Evolutionary conservation across 2,888 invertebrate species (phyloP).

Genomic region (Lysandra coridon): DNA sequence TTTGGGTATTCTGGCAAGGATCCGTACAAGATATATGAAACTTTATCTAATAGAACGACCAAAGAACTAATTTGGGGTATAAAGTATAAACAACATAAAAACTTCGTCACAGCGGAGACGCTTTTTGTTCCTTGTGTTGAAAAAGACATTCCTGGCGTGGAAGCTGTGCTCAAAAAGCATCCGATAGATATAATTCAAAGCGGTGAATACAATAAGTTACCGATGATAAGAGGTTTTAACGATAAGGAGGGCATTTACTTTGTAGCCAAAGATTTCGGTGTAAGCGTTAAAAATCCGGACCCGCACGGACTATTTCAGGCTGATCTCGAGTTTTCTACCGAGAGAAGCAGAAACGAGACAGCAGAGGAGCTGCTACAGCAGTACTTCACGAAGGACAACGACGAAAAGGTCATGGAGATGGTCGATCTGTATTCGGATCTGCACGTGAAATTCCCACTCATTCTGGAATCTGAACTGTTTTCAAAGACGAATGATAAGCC

Average conservation of each 20-base stretch:
- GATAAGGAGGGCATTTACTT: conserved; percentile 71
- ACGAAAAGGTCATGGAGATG: conserved; percentile 66
- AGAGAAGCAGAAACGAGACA: conserved; percentile 56
- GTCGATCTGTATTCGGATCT: conserved; percentile 69
- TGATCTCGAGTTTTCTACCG: conserved; percentile 62
- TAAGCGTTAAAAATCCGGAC: conserved; percentile 49
- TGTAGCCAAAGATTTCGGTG: conserved; percentile 63
- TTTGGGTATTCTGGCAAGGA: conserved; percentile 64
- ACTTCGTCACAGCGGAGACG: conserved; percentile 58
- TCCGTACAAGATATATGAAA: conserved; percentile 60
- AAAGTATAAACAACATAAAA: conserved; percentile 58
- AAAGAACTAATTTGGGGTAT: conserved; percentile 59
- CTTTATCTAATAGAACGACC: conserved; percentile 57
- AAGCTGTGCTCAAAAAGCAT: conserved; percentile 59
- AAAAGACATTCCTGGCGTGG: conserved; percentile 60
- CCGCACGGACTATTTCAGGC: conserved; percentile 51
- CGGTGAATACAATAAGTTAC: conserved; percentile 68
- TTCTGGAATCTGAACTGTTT: conserved; percentile 63
- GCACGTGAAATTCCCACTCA: conserved; percentile 66
- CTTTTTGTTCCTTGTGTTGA: conserved; percentile 70
- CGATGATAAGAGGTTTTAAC: conserved; percentile 71
- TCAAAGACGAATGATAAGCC: conserved; percentile 60
- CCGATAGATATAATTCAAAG: conserved; percentile 59
- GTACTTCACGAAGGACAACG: conserved; percentile 61
- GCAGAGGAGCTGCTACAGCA: conserved; percentile 52